Percentiles rank a stretch among this genome's conserved stretches.
phyloP scores from a whole-genome alignment of 2,888 invertebrate species.

The Phaedon cochleariae region DNA sequence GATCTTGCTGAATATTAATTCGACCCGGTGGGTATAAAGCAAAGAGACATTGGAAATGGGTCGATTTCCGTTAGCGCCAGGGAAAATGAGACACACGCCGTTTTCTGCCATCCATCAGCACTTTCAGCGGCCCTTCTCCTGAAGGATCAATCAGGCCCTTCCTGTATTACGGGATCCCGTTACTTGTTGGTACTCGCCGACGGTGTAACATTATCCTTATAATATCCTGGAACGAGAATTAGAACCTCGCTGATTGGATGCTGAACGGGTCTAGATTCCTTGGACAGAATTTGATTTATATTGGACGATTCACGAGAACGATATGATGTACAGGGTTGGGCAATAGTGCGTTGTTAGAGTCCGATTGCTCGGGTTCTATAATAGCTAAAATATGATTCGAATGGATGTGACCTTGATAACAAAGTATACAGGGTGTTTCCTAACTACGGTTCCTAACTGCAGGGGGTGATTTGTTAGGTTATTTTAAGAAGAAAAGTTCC shows the following conservation, averaged over 20 bases:
- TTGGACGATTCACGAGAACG: too few relatives aligned
- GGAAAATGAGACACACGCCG: slow-evolving; percentile 10
- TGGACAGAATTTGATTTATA: not conserved
- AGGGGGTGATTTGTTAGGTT: too few relatives aligned
- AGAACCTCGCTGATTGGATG: not conserved
- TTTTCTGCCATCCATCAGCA: slow-evolving; percentile 12
- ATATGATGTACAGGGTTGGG: too few relatives aligned
- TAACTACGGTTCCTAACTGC: too few relatives aligned
- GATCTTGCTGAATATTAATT: slow-evolving; percentile 12
- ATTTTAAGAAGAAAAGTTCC: too few relatives aligned
- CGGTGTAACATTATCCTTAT: slow-evolving; percentile 14
- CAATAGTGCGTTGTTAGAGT: too few relatives aligned
- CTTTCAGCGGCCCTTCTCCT: slow-evolving; percentile 14
- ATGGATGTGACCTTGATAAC: too few relatives aligned
- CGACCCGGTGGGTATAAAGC: not conserved
- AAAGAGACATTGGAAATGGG: slow-evolving; percentile 7
- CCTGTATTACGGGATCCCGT: slow-evolving; percentile 14
- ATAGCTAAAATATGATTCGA: too few relatives aligned
- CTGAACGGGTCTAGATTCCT: not conserved
- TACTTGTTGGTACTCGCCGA: slow-evolving; percentile 11
- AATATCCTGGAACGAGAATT: slow-evolving; percentile 16
- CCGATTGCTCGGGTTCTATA: too few relatives aligned
- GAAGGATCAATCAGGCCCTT: slow-evolving; percentile 19
- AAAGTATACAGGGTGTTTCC: too few relatives aligned
- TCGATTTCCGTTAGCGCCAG: slow-evolving; percentile 11